Evolutionary conservation across 2,797 vertebrate species (phyloP), one percentile per base, ranked within the genome.

Genomic region (Buphagus erythrorhynchus): DNA sequence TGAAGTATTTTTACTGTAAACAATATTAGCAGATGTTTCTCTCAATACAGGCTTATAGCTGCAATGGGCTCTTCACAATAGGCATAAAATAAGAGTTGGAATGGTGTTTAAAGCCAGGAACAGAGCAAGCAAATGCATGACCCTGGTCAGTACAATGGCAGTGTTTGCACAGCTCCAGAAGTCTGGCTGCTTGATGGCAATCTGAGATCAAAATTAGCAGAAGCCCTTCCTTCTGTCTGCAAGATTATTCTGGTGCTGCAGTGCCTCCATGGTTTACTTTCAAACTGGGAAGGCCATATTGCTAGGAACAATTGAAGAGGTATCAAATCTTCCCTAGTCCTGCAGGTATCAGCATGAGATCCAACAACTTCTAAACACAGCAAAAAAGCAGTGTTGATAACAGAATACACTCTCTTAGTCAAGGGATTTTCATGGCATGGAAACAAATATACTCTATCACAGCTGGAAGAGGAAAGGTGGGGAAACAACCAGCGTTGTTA

Each of bases 381-480:
- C 13, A 66, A 40, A 40, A 40, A 87, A 57, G 4, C 36, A 49
- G 35, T 18, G 58, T 45, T 55, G 36, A 52, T 7, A 68, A 42
- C 2, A 68, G 25, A 31, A 5, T 9, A 20, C 3, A 26, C 2
- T 7, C 11, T 78, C 11, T 25, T 28, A 81, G 57, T 12, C 43
- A 51, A 80, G 65, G 26, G 29, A 29, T 71, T 76, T 86, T 66
- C 36, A 28, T 24, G 17, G 33, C 17, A 25, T 20, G 22, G 46
- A 68, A 68, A 57, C 4, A 73, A 43, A 65, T 20, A 13, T 0
- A 0, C 1, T 55, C 20, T 35, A 4, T 9, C 0, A 2, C 1
- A 0, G 42, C 26, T 78, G 35, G 26, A 59, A 69, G 17, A 86
- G 8, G 16, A 62, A 68, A 73, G 11, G 3, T 9, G 11, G 6